Evolutionary conservation across 2,888 invertebrate genomes (phyloP).

Genomic region (Drosophila demipolita): DNA sequence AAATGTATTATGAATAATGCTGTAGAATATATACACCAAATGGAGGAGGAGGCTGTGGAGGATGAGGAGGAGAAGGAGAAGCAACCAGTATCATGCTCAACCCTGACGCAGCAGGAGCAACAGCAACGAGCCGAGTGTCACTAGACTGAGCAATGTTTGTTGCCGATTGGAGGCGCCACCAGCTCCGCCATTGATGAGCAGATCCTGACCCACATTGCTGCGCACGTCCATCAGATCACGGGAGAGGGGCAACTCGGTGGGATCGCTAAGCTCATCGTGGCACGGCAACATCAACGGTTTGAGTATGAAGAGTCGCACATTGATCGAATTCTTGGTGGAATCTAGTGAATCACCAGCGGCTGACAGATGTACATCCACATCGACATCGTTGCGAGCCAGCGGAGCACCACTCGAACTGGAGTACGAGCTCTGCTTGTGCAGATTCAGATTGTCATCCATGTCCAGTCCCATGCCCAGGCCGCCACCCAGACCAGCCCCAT

Average conservation of each 20-base stretch:
- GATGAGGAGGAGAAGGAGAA: constrained; percentile 3
- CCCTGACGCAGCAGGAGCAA: constrained; percentile 35
- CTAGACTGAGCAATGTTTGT: constrained; percentile 3
- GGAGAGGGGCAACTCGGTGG: constrained; percentile 88
- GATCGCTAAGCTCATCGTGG: constrained; percentile 87
- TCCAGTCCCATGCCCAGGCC: constrained; percentile 56
- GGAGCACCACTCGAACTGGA: constrained; percentile 22
- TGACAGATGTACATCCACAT: constrained; percentile 59
- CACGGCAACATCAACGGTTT: constrained; percentile 87
- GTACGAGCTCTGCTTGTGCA: constrained; percentile 72
- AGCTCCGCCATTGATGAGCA: constrained; percentile 42
- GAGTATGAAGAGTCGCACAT: constrained; percentile 86
- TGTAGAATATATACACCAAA: constrained; percentile 64
- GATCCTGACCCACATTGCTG: constrained; percentile 77
- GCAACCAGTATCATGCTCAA: constrained; percentile 14
- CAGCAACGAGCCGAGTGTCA: constrained; percentile 17
- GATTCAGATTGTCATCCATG: constrained; percentile 79
- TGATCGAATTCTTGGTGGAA: constrained; percentile 66
- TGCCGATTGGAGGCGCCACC: constrained; percentile 16
- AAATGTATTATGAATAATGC: constrained; percentile 29
- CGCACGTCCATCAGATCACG: constrained; percentile 86
- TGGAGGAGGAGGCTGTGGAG: not conserved
- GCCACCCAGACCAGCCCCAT: constrained; percentile 21
- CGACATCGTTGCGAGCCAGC: constrained; percentile 65
- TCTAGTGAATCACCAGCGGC: constrained; percentile 55